These are phyloP conservation scores for Zalophus californianus DNA, from an alignment of 2,797 vertebrate species.

Conservation along the genomic window DNA sequence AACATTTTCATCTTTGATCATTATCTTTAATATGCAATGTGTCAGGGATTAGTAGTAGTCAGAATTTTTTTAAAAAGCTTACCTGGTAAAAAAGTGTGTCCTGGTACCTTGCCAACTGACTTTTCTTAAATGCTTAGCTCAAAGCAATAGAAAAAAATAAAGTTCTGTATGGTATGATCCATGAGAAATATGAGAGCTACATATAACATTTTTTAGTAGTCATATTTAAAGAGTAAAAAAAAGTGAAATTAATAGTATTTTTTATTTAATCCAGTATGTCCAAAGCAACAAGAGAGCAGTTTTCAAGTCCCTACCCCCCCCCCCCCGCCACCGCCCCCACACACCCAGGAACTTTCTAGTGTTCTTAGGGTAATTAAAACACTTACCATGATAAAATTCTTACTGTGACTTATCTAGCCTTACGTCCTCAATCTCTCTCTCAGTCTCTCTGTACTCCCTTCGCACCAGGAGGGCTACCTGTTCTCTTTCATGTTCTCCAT, in stretches of 20 bases:
- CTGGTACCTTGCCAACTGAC: background rate
- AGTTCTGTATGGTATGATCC: background rate
- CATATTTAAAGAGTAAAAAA: background rate
- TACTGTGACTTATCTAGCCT: background rate
- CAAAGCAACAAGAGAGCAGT: background rate
- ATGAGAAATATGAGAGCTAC: background rate
- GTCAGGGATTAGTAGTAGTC: background rate
- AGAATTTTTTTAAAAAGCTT: background rate
- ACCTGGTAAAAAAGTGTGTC: background rate
- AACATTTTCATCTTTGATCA: background rate
- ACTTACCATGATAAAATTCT: background rate
- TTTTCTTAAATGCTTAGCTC: background rate
- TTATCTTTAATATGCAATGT: background rate
- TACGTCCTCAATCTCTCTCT: background rate
- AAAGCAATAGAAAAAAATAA: slow-evolving; percentile 16
- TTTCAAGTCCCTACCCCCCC: background rate
- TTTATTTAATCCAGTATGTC: background rate
- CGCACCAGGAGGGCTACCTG: background rate
- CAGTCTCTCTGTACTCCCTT: background rate
- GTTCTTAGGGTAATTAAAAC: slow-evolving; percentile 4
- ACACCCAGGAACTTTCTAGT: background rate
- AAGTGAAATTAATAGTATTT: background rate
- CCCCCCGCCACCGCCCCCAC: too few species aligned
- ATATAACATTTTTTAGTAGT: background rate
- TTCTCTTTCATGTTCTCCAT: background rate